A percentile compares a stretch with the other conserved stretches of the same genome.
These are phyloP conservation scores for Drosophila vallismaia DNA, from an alignment of 2,888 invertebrate species.

Conservation along the genomic window DNA sequence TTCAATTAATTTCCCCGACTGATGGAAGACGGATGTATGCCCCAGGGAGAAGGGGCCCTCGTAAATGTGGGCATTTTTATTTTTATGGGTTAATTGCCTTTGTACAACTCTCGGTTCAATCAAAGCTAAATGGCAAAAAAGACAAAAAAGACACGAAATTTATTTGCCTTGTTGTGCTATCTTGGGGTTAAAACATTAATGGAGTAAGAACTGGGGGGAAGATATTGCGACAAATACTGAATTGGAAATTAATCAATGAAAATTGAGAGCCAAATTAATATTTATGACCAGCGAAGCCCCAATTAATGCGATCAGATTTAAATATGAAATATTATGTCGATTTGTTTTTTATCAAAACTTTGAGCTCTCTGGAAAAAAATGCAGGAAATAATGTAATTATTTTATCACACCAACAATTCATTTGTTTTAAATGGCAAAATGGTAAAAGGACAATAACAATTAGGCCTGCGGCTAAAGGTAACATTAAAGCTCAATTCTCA, in stretches of 20 bases:
- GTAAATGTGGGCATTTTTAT: conserved; percentile 71
- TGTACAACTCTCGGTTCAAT: conserved; percentile 61
- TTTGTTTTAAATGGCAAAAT: conserved; percentile 28
- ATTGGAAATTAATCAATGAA: conserved; percentile 71
- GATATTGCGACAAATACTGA: conserved; percentile 65
- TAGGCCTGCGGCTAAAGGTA: conserved; percentile 32
- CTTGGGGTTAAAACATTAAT: conserved; percentile 37
- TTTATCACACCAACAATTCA: conserved; percentile 50
- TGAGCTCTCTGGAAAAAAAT: conserved; percentile 49
- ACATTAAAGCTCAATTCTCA: not conserved
- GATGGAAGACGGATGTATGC: conserved; percentile 23
- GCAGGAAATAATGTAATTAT: conserved; percentile 68
- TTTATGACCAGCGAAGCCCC: conserved; percentile 55
- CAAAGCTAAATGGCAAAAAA: conserved; percentile 61
- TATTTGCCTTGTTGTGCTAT: conserved; percentile 55
- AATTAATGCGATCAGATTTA: conserved; percentile 59
- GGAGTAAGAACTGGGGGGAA: conserved; percentile 16
- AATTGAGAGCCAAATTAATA: conserved; percentile 71
- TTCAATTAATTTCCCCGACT: conserved; percentile 69
- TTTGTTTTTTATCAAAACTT: conserved; percentile 14
- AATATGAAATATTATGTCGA: conserved; percentile 18
- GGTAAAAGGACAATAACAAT: conserved; percentile 61
- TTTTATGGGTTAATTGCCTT: conserved; percentile 78
- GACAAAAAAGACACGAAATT: conserved; percentile 38
- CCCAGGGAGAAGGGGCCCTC: conserved; percentile 30